Base-by-base conservation (phyloP, 1,140 invertebrate genomes). In the Laodelphax striatellus region DNA sequence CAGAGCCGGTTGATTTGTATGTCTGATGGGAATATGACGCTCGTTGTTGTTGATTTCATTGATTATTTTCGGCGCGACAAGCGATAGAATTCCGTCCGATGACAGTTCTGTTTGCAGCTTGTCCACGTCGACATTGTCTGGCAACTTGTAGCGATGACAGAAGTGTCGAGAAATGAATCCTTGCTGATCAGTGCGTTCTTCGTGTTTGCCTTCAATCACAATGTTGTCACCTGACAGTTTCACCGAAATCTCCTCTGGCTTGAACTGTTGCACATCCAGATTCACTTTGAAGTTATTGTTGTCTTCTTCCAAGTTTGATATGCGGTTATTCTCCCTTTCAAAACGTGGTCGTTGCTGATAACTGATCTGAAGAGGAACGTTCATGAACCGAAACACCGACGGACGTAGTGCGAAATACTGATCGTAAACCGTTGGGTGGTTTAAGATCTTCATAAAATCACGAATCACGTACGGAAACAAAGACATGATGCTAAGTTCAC, bases 231-330 rank as follows among this genome's bases (percentile, higher is more conserved):
- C 60, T 1, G 84, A 74, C 10, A 85, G 83, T 72, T 87, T 90
- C 1, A 92, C 84, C 38, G 77, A 82, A 31, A 92, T 78, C 70
- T 93, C 89, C 57, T 92, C 86, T 0, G 89, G 88, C 61, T 81
- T 79, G 72, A 90, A 92, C 63, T 89, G 84, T 52, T 84, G 80
- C 0, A 92, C 83, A 67, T 90, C 87, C 63, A 90, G 70, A 41
- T 78, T 77, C 46, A 84, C 76, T 63, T 82, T 67, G 54, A 67
- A 64, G n/a, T 55, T 54, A 50, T 62, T 34, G 43, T 68, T 63
- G 50, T 63, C 56, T 17, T 61, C 17, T 5, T 41, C 14, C 10
- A 66, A 52, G 28, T 58, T 55, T 0, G 64, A 62, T 9, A 52
- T 34, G 14, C 65, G 65, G 56, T 65, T 67, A 5, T 62, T 28